These are phyloP conservation scores for Deilephila porcellus DNA, from an alignment of 2,888 invertebrate genomes.

Conservation along the genomic window DNA sequence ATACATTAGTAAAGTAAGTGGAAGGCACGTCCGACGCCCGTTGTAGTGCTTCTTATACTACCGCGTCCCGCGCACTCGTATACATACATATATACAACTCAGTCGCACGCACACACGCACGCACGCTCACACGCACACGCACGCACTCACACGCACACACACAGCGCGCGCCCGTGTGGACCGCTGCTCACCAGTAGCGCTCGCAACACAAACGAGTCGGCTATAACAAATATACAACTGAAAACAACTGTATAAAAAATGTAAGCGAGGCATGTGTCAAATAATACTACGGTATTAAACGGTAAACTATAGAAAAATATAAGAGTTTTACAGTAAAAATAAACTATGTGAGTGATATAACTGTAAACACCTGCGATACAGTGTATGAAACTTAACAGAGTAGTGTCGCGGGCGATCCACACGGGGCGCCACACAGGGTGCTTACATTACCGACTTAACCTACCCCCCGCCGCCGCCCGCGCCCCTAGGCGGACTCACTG, in stretches of 20 bases:
- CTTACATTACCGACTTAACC: constrained; percentile 73
- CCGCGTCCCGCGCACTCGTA: constrained; percentile 63
- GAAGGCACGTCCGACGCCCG: constrained; percentile 74
- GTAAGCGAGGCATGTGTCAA: too few relatives aligned
- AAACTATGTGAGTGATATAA: neutral
- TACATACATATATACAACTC: constrained; percentile 58
- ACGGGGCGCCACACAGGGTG: constrained; percentile 64
- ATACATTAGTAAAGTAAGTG: constrained; percentile 64
- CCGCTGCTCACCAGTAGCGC: too few relatives aligned
- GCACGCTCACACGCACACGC: constrained; percentile 27
- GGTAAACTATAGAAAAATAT: neutral
- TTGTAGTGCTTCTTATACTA: constrained; percentile 63
- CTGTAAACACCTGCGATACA: neutral
- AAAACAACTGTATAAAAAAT: too few relatives aligned
- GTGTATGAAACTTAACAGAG: neutral
- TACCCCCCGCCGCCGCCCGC: constrained; percentile 63
- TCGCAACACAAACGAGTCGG: too few relatives aligned
- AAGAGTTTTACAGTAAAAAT: neutral
- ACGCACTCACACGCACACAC: neutral
- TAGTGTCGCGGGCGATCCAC: neutral
- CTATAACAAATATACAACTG: neutral
- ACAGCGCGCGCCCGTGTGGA: neutral
- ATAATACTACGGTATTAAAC: neutral
- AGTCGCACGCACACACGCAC: constrained; percentile 35
- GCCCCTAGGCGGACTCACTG: constrained; percentile 54